These are phyloP conservation scores for Cephonodes hylas DNA, from an alignment of 2,888 invertebrate genomes.

Conservation along the genomic window DNA sequence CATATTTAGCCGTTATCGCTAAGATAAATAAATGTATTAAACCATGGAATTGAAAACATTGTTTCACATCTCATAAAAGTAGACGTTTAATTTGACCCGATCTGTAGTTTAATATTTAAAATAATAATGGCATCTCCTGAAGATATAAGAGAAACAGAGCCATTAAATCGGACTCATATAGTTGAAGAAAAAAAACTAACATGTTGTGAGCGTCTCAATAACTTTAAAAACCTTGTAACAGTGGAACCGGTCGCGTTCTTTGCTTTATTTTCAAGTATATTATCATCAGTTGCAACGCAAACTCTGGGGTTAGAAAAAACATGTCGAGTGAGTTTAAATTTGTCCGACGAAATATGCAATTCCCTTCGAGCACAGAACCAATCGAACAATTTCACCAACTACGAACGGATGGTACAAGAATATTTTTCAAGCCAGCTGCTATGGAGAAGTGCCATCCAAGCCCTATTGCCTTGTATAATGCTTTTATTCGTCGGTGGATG, in stretches of 20 bases:
- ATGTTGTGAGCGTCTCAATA: conserved; percentile 2
- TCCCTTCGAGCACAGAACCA: conserved; percentile 83
- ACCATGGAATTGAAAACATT: not conserved
- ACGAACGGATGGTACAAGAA: conserved; percentile 13
- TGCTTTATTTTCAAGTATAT: conserved; percentile 10
- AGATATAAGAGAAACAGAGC: not conserved
- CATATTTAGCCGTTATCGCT: not conserved
- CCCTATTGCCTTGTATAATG: conserved; percentile 83
- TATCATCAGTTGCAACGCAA: conserved; percentile 77
- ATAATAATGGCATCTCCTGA: not conserved
- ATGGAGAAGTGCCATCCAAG: conserved; percentile 88
- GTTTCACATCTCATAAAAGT: not conserved
- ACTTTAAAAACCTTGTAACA: conserved; percentile 50
- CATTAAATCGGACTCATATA: not conserved
- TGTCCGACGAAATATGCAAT: conserved; percentile 83
- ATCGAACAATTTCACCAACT: conserved; percentile 9
- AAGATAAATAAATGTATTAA: not conserved
- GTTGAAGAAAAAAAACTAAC: conserved; percentile 4
- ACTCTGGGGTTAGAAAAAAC: conserved; percentile 22
- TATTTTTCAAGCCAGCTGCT: conserved; percentile 83
- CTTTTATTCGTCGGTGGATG: conserved; percentile 15
- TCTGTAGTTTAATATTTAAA: no score
- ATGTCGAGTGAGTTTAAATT: conserved; percentile 83
- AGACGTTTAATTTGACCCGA: not conserved
- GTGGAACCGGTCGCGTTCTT: conserved; percentile 75